Percentiles rank a stretch among this genome's conserved stretches.
These are phyloP conservation scores for Poeciliopsis infans DNA, from an alignment of 2,797 vertebrate genomes.

Conservation along the genomic window DNA sequence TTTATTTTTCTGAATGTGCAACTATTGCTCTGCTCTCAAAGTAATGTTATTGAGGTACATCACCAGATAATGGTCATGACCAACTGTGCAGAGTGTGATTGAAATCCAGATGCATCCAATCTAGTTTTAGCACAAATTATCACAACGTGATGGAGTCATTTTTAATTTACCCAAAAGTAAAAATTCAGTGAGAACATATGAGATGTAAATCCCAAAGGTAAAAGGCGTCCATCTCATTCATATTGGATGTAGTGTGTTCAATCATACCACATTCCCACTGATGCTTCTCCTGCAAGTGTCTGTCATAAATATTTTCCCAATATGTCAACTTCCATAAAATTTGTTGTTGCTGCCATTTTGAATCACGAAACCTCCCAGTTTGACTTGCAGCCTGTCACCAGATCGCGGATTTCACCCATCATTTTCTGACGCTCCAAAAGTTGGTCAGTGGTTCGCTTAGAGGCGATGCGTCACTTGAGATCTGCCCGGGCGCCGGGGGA, in stretches of 20 bases:
- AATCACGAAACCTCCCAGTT: constrained; percentile 41
- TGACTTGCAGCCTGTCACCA: constrained; percentile 46
- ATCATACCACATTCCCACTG: background rate
- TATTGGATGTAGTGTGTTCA: background rate
- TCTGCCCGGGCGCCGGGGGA: background rate
- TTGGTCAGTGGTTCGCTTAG: constrained; percentile 28
- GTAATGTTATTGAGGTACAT: background rate
- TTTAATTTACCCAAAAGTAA: background rate
- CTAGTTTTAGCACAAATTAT: background rate
- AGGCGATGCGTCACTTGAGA: constrained; percentile 14
- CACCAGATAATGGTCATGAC: background rate
- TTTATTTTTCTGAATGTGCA: background rate
- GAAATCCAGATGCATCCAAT: background rate
- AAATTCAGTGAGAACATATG: background rate
- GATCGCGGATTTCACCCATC: constrained; percentile 28
- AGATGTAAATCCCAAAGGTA: background rate
- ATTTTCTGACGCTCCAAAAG: constrained; percentile 6
- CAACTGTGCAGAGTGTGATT: background rate
- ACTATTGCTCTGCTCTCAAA: background rate
- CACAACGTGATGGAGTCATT: background rate
- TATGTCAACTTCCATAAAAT: constrained; percentile 32
- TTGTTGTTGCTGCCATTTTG: constrained; percentile 42
- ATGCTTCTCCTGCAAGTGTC: constrained; percentile 13
- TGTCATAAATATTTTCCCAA: constrained; percentile 29
- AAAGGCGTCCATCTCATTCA: background rate